Evolutionary conservation across 2,888 invertebrate genomes (phyloP), one percentile per base, ranked within the genome.

Genomic region (Aphodius sticticus): DNA sequence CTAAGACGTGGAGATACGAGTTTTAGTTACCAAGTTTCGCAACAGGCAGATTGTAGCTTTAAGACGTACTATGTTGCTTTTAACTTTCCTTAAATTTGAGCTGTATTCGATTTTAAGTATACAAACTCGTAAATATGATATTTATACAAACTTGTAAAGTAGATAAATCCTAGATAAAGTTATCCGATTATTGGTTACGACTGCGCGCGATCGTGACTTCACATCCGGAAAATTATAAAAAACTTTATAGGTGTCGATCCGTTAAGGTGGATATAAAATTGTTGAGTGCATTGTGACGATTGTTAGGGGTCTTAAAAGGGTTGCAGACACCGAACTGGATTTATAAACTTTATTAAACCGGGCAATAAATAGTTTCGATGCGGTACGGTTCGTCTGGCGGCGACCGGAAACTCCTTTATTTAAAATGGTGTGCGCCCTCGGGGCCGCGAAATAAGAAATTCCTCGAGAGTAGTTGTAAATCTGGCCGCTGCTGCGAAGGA

Each of bases 311-410:
- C 12, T 53, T 53, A 53, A 7, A 53, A 53, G 53, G 53, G 12
- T 5, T 9, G 12, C 53, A 53, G 12, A 53, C 53, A 53, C 12
- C 7, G 53, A 53, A 53, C 53, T 53, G 53, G 53, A 53, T 53
- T 53, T 69, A 69, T 53, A 53, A 26, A 69, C 69, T 77, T 77
- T 36, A 35, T 69, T 77, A 77, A 77, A 77, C 69, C 74, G 15
- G 77, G 35, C 77, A 77, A 77, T 77, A 77, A 77, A 77, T 74
- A 74, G 74, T 74, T 74, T 74, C 53, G 53, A 53, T 53, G 9
- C 9, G 7, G 53, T 12, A 12, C 53, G 53, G 9, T 53, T 74
- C 74, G 74, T 74, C 37, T 35, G 36, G 74, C 36, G 74, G 74
- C n/a, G 37, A 37, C 71, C 12, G 12, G 71, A 26, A 69, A 69